Conservation (phyloP, 1,140 invertebrate genomes). For the Drosophila ficusphila region DNA sequence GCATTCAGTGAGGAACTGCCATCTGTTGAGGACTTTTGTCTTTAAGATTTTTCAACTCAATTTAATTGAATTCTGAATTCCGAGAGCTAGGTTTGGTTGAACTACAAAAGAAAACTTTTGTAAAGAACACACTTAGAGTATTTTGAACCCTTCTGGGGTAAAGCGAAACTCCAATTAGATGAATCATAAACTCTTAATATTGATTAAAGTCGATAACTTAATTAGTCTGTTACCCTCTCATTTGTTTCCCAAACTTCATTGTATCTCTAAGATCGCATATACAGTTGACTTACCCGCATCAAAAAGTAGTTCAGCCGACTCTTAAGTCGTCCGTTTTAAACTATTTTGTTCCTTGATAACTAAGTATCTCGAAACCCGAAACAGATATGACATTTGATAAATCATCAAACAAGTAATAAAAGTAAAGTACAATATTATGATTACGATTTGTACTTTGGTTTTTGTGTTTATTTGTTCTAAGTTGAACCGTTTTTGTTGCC, state of each 20-base stretch:
- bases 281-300: constrained; percentile 61
- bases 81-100: constrained; percentile 24
- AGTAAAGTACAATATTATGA: constrained; percentile 55
- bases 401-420: constrained; percentile 57
- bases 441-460: constrained; percentile 33
- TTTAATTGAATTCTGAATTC: neutral
- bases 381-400: constrained; percentile 53
- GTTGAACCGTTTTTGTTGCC: constrained; percentile 6
- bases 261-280: constrained; percentile 66
- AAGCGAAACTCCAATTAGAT: constrained; percentile 28
- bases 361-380: constrained; percentile 45
- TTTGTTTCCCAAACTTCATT: constrained; percentile 61
- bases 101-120: constrained; percentile 39
- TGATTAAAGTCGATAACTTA: constrained; percentile 53
- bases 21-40: neutral
- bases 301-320: constrained; percentile 64
- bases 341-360: constrained; percentile 50
- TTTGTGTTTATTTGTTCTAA: constrained; percentile 5
- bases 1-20: constrained; percentile 4
- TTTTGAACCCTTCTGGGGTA: constrained; percentile 7
- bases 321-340: constrained; percentile 47
- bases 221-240: constrained; percentile 81
- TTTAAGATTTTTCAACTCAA: constrained; percentile 1
- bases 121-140: constrained; percentile 42
- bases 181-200: constrained; percentile 8